Evolutionary conservation across 2,113 vertebrate genomes (phyloP), one percentile per base, ranked within the genome.

Genomic region (Ranitomeya variabilis): DNA sequence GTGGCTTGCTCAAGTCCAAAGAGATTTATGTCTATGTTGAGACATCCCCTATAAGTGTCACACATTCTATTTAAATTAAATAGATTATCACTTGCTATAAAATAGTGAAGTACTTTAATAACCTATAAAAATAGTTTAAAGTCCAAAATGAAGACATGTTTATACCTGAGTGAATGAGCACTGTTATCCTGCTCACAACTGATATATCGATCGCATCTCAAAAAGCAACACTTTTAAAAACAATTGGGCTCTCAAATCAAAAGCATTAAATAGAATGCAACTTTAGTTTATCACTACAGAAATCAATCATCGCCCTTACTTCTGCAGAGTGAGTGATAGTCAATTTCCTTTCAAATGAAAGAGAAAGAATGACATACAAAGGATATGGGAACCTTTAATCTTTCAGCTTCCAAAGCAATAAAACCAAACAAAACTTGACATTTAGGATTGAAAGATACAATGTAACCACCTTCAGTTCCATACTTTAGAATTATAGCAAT

Each of bases 391-490:
- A 82, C 78, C 79, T 77, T 80, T 83, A 86, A 83, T 66, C 59
- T 21, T 81, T 52, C 84, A 86, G 31, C 60, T 77, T 77, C 54
- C 79, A 81, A 51, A 31, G 66, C 84, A 81, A 73, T 74, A 80
- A 86, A 80, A 64, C 74, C 66, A 86, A 86, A 81, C 78, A 82
- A 81, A 81, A 89, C 51, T 67, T 82, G 84, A 82, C 79, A 86
- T 83, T 76, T 82, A 86, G 69, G 60, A 64, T 66, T 86, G 85
- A 62, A 83, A 82, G 71, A 82, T 84, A 79, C 45, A 59, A 52
- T 82, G 69, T 74, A 79, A 89, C 57, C 69, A 60, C 55, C 71
- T 87, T 69, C 78, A 80, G 23, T 67, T 80, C 64, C 60, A 87
- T 87, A 87, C 64, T 69, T 71, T 81, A 87, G 71, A 71, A 66